Base-by-base conservation (phyloP, 2,888 invertebrate species). In the Liodrosophila aerea region DNA sequence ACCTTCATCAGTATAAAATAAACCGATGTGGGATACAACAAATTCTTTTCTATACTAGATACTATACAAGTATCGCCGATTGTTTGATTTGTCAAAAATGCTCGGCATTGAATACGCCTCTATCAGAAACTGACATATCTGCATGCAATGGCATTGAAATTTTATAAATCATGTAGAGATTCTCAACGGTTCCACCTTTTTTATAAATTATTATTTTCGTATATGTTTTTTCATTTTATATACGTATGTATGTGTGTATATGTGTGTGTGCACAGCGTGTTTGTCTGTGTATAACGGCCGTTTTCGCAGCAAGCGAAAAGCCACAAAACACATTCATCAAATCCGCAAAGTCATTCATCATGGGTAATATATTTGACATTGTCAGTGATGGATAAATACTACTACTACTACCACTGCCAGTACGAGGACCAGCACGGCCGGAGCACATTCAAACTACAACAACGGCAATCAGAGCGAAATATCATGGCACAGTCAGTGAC, bases 341-440 rank as follows among this genome's bases (percentile, higher is more conserved):
- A 86, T 83, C 85, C 87, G 78, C 72, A 64, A 67, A 86, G 86
- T 81, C 83, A 83, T 83, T 87, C 83, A 83, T 83, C 83, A 83
- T 86, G 85, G 76, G 87, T 86, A 83, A 82, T 82, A 82, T 86
- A 82, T 82, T 82, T 82, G 81, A 82, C 81, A 86, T 85, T 82
- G 81, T 85, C 87, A 82, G 81, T 86, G 81, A 82, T 82, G 81
- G 87, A 82, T 82, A 82, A 82, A 82, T 82, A 86, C 81, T 71
- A 71, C 77, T 46, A 58, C 58, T 29, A 15, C 63, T 60, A 47
- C 40, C 8, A 9, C 16, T 16, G 39, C 18, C n/a, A 18, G 39
- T 9, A 15, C 18, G 37, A 15, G 13, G 36, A 36, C 16, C 9
- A 7, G 13, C 34, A 12, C 2, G 7, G 34, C 8, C 13, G 13